Evolutionary conservation across 2,113 vertebrate species (phyloP).

Genomic region (Tenrec ecaudatus): DNA sequence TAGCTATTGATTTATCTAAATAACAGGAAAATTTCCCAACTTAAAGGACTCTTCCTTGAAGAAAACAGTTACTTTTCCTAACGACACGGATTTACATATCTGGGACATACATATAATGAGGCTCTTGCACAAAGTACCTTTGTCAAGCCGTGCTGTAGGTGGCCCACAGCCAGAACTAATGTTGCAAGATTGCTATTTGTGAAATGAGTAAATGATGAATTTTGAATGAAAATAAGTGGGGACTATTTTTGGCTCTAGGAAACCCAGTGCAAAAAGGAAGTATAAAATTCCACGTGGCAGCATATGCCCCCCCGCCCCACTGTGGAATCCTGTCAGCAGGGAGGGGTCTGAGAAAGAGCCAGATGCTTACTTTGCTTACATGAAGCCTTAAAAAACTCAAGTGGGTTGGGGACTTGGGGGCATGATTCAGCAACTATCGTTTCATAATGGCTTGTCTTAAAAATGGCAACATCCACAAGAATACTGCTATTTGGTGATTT

Average conservation of each 20-base stretch:
- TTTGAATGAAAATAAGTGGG: constrained; percentile 41
- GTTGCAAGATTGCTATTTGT: background rate
- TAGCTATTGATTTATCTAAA: background rate
- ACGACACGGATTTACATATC: constrained; percentile 18
- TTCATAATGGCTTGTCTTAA: constrained; percentile 36
- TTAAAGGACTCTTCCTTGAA: constrained; percentile 42
- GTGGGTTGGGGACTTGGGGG: background rate
- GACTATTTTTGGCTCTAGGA: constrained; percentile 31
- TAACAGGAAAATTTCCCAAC: background rate
- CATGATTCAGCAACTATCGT: constrained; percentile 36
- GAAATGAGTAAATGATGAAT: constrained; percentile 16
- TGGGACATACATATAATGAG: background rate
- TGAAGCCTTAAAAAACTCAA: constrained; percentile 5
- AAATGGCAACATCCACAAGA: background rate
- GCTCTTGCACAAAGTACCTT: background rate
- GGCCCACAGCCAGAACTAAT: constrained; percentile 13
- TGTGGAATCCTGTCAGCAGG: constrained; percentile 17
- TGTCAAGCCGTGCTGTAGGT: background rate
- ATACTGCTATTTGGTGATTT: constrained; percentile 33
- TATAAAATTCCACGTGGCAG: constrained; percentile 2
- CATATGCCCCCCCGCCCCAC: background rate
- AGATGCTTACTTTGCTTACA: constrained; percentile 41
- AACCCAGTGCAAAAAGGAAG: constrained; percentile 24
- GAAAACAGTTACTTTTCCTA: constrained; percentile 17
- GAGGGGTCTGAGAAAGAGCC: background rate